Evolutionary conservation across 2,113 vertebrate genomes (phyloP), one percentile per base, ranked within the genome.

Genomic region (Trematomus loennbergii): DNA sequence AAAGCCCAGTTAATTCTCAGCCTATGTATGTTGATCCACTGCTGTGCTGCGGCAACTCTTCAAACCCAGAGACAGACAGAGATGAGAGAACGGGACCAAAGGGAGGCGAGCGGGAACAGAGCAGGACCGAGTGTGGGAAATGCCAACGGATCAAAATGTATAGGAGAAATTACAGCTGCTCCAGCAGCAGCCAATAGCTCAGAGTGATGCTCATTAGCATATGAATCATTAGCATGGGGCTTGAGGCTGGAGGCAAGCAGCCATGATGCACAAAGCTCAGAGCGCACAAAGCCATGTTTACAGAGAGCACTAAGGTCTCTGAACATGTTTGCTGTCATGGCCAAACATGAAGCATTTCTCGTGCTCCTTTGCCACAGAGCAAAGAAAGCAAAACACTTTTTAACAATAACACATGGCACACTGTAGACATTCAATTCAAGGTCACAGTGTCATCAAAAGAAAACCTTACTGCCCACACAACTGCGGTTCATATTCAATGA

Each of bases 161-260:
- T 74, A 67, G 71, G 61, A 69, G 57, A 71, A 90, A 83, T 84
- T 73, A 78, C 49, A 72, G 62, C 75, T 77, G 48, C 82, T 88
- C 64, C 63, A 60, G 72, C 53, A 70, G 81, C 59, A 72, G 81
- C 84, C 48, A 66, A 75, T 40, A 59, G 90, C 88, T 85, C 69
- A 17, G 79, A 91, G 78, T 78, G 83, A 82, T 43, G 33, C 85
- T 83, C 80, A 92, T 89, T 91, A 90, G 80, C 93, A 93, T 93
- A 87, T 91, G 88, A 93, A 91, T 92, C 89, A 93, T 92, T 92
- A 92, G 85, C 75, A 86, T 82, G 76, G 77, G 29, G 33, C 74
- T 54, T 61, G 65, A 79, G 77, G 77, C 87, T 68, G 66, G 50
- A 79, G 91, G 94, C 91, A 89, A 18, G 88, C 92, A 90, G 83